phyloP scores from a whole-genome alignment of 35 echinoderm and acorn worm species.

The Holothuria glaberrima region DNA sequence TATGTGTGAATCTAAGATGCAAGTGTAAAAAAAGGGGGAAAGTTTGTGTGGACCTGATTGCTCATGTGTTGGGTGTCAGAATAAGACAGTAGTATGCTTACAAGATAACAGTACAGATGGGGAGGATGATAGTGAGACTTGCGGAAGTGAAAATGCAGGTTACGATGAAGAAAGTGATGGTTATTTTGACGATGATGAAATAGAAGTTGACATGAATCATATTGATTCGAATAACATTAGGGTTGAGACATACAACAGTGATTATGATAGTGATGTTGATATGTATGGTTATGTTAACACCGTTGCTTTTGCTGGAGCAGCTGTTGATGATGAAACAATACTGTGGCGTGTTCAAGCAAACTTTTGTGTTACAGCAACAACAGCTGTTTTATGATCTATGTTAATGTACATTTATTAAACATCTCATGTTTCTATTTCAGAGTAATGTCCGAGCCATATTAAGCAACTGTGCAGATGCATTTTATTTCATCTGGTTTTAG shows the following conservation, averaged over 20 bases:
- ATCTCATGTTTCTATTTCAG: too few relatives aligned
- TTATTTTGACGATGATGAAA: not conserved
- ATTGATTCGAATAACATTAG: not conserved
- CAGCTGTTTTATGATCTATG: not conserved
- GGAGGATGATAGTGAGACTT: not conserved
- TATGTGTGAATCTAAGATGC: slow-evolving; percentile 21
- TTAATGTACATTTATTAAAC: not conserved
- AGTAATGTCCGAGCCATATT: too few relatives aligned
- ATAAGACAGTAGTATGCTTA: not conserved
- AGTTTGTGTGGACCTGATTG: slow-evolving; percentile 7
- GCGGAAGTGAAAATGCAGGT: not conserved
- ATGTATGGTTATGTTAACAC: not conserved
- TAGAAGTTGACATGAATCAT: not conserved
- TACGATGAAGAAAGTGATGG: not conserved
- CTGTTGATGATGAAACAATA: not conserved
- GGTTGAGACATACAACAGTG: not conserved
- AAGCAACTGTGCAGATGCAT: too few relatives aligned
- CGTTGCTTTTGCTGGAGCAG: not conserved
- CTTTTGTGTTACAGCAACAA: not conserved
- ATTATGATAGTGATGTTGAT: not conserved
- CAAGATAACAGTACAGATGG: not conserved
- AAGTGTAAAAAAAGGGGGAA: slow-evolving; percentile 20
- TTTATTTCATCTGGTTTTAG: too few relatives aligned
- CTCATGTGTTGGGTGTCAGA: slow-evolving; percentile 27
- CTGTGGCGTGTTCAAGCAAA: not conserved